Percentiles rank a stretch among this genome's conserved stretches.
These are phyloP conservation scores for Argya squamiceps DNA, from an alignment of 2,797 vertebrate species.

Conservation along the genomic window DNA sequence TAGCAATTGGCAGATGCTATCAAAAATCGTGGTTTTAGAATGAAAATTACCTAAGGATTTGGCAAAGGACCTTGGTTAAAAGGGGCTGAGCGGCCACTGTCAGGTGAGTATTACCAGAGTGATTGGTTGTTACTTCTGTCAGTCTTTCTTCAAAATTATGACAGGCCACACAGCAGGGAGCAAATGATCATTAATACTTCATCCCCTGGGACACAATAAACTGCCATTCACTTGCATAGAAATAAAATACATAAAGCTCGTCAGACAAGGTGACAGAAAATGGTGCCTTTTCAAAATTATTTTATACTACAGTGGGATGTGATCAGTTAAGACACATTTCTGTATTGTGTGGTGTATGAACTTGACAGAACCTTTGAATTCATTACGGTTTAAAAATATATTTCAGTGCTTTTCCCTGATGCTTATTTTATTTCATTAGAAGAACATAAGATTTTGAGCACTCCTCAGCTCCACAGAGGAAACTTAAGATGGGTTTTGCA, in stretches of 20 bases:
- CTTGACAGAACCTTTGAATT: constrained; percentile 17
- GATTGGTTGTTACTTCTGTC: constrained; percentile 71
- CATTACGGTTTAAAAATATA: neutral
- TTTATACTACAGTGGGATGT: constrained; percentile 3
- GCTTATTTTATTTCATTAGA: neutral
- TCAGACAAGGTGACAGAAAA: constrained; percentile 59
- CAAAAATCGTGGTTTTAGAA: constrained; percentile 51
- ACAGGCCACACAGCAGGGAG: constrained; percentile 71
- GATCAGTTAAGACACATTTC: neutral
- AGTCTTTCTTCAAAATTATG: constrained; percentile 72
- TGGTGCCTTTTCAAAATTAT: constrained; percentile 53
- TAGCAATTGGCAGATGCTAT: constrained; percentile 60
- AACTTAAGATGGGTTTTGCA: neutral
- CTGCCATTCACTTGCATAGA: constrained; percentile 70
- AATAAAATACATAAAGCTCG: constrained; percentile 73
- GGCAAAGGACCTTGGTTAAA: constrained; percentile 53
- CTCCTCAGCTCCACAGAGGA: neutral
- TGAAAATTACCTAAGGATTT: constrained; percentile 73
- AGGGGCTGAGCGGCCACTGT: constrained; percentile 44
- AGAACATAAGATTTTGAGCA: neutral
- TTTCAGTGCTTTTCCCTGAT: neutral
- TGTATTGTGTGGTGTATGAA: neutral
- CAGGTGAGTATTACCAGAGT: constrained; percentile 58
- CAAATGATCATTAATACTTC: constrained; percentile 76
- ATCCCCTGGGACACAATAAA: constrained; percentile 69